These are phyloP conservation scores for Polyergus mexicanus DNA, from an alignment of 1,140 invertebrate genomes.

Conservation along the genomic window DNA sequence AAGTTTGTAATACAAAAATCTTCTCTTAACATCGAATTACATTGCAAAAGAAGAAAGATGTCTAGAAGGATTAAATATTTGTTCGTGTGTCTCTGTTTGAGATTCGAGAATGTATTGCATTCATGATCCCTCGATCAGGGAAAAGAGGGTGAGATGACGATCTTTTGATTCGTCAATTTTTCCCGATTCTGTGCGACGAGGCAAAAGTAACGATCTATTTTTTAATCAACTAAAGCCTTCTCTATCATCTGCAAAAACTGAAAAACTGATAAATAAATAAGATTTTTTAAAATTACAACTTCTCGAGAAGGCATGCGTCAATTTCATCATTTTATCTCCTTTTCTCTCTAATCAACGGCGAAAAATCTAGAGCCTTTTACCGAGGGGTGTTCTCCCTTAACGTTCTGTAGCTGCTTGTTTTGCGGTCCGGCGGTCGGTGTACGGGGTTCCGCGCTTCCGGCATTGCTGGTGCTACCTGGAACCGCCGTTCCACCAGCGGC, in stretches of 20 bases:
- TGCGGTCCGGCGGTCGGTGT: constrained; percentile 90
- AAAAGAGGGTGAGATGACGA: too few relatives aligned
- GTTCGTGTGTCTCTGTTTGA: neutral
- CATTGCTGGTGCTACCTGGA: constrained; percentile 78
- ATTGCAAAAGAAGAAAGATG: neutral
- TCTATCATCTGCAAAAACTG: too few relatives aligned
- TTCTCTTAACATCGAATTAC: constrained; percentile 29
- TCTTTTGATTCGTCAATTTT: too few relatives aligned
- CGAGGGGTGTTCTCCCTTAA: constrained; percentile 93
- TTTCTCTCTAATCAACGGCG: too few relatives aligned
- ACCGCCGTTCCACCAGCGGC: constrained; percentile 86
- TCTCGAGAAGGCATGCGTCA: too few relatives aligned
- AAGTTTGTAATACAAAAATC: neutral
- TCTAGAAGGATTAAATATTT: neutral
- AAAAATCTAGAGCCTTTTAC: constrained; percentile 85
- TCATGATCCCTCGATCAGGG: too few relatives aligned
- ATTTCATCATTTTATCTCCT: too few relatives aligned
- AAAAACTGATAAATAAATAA: neutral
- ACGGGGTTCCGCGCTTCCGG: constrained; percentile 86
- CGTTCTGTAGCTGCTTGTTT: constrained; percentile 92
- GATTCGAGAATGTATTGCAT: neutral
- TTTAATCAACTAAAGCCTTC: too few relatives aligned
- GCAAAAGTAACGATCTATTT: too few relatives aligned
- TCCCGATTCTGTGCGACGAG: too few relatives aligned
- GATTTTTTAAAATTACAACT: too few relatives aligned